Evolutionary conservation across 1,140 invertebrate species (phyloP).

Genomic region (Apis cerana): DNA sequence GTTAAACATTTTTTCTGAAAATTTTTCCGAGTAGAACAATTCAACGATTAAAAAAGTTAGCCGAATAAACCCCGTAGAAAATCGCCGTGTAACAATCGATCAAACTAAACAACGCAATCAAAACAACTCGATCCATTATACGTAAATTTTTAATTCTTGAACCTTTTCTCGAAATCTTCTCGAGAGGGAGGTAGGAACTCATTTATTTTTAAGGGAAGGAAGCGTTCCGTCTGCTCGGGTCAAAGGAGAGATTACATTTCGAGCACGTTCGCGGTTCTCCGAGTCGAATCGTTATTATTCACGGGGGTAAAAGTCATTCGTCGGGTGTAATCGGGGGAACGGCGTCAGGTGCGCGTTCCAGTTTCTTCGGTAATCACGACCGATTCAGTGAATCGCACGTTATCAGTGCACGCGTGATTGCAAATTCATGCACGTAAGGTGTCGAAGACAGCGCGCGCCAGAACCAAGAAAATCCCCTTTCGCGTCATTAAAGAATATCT

Average conservation of each 20-base stretch:
- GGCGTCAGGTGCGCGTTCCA: slow-evolving; percentile 60
- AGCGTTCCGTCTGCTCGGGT: background rate
- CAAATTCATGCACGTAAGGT: slow-evolving; percentile 46
- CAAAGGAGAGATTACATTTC: slow-evolving; percentile 45
- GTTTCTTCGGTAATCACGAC: slow-evolving; percentile 53
- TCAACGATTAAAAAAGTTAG: too few relatives aligned
- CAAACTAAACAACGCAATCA: too few relatives aligned
- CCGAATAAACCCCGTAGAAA: too few relatives aligned
- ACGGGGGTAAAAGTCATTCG: slow-evolving; percentile 54
- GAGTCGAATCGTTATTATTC: slow-evolving; percentile 64
- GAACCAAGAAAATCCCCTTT: slow-evolving; percentile 31
- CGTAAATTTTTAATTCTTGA: background rate
- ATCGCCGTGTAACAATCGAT: too few relatives aligned
- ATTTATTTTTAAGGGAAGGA: background rate
- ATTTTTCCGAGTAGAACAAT: too few relatives aligned
- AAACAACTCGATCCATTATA: too few relatives aligned
- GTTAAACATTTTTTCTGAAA: too few relatives aligned
- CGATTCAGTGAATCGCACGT: slow-evolving; percentile 47
- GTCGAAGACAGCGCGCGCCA: slow-evolving; percentile 18
- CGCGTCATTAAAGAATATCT: slow-evolving; percentile 45
- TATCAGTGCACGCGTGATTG: slow-evolving; percentile 47
- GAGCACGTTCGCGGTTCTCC: slow-evolving; percentile 45
- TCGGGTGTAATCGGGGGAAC: slow-evolving; percentile 43
- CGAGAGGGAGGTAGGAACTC: background rate
- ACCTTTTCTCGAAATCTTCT: background rate